These are phyloP conservation scores for Pinna nobilis DNA, from an alignment of 1,140 invertebrate genomes.

Conservation along the genomic window DNA sequence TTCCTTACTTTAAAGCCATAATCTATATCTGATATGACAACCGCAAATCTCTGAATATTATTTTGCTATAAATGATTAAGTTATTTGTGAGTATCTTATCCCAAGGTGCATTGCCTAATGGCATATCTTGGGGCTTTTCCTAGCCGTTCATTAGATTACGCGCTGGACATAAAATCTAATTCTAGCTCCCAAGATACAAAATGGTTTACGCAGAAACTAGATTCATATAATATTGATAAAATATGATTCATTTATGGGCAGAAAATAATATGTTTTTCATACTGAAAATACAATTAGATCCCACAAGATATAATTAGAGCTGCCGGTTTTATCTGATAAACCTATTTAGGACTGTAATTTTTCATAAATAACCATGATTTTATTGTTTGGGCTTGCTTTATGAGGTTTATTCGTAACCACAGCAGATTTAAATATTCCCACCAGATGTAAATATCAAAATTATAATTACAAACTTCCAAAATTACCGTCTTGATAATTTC, in stretches of 20 bases:
- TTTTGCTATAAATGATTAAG: constrained; percentile 14
- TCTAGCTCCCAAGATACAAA: neutral
- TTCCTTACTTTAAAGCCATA: constrained; percentile 21
- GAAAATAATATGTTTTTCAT: constrained; percentile 36
- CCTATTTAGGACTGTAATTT: constrained; percentile 25
- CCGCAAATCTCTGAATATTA: constrained; percentile 20
- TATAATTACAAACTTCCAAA: too few relatives aligned
- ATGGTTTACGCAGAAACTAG: neutral
- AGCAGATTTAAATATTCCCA: too few relatives aligned
- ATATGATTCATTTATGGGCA: constrained; percentile 29
- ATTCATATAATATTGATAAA: constrained; percentile 22
- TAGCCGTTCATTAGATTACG: constrained; percentile 18
- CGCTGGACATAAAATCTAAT: constrained; percentile 19
- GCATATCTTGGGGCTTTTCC: constrained; percentile 9
- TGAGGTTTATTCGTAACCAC: constrained; percentile 1
- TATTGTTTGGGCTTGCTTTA: constrained; percentile 1
- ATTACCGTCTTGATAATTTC: too few relatives aligned
- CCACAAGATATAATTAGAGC: constrained; percentile 27
- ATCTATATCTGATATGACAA: constrained; percentile 33
- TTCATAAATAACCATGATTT: constrained; percentile 19
- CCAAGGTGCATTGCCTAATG: constrained; percentile 4
- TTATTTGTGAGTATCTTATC: constrained; percentile 9
- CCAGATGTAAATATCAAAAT: too few relatives aligned
- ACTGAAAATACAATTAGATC: constrained; percentile 27
- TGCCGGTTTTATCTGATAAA: constrained; percentile 26